Evolutionary conservation across 1,140 invertebrate species (phyloP).

Genomic region (Panagrolaimus sp.): DNA sequence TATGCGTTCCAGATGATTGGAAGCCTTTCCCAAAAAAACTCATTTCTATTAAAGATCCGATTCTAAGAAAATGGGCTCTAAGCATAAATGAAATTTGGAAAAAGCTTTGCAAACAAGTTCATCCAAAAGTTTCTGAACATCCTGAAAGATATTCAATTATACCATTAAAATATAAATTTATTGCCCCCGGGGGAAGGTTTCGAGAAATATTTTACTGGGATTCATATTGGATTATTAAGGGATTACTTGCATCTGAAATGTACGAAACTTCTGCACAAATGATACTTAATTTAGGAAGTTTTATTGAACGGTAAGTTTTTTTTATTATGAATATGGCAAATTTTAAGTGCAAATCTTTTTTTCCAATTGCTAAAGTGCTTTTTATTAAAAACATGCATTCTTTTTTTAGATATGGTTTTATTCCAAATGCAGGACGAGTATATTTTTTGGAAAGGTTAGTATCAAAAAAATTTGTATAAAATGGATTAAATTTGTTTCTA

Average conservation of each 20-base stretch:
- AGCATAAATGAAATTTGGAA: conserved; percentile 70
- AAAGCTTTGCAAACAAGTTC: conserved; percentile 68
- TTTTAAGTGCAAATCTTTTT: too few relatives aligned
- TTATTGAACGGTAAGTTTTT: conserved; percentile 64
- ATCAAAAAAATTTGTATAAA: too few relatives aligned
- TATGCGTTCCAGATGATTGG: conserved; percentile 74
- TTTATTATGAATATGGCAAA: conserved; percentile 75
- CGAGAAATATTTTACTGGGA: conserved; percentile 84
- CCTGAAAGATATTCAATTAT: conserved; percentile 73
- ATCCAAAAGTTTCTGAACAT: conserved; percentile 65
- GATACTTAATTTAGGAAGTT: conserved; percentile 53
- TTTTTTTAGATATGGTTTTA: conserved; percentile 26
- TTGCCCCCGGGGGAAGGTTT: conserved; percentile 84
- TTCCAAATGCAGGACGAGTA: conserved; percentile 37
- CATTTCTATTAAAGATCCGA: conserved; percentile 67
- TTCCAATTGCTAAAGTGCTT: too few relatives aligned
- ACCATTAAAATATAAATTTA: conserved; percentile 78
- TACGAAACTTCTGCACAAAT: conserved; percentile 72
- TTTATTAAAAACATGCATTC: conserved; percentile 65
- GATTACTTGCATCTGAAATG: conserved; percentile 77
- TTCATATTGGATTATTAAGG: conserved; percentile 83
- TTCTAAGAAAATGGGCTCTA: conserved; percentile 62
- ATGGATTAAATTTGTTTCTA: too few relatives aligned
- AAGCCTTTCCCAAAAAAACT: conserved; percentile 65
- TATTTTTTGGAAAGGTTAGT: conserved; percentile 35